Percentiles rank a stretch among this genome's conserved stretches.
phyloP scores from a whole-genome alignment of 2,888 invertebrate genomes.

The Yponomeuta evonymella region DNA sequence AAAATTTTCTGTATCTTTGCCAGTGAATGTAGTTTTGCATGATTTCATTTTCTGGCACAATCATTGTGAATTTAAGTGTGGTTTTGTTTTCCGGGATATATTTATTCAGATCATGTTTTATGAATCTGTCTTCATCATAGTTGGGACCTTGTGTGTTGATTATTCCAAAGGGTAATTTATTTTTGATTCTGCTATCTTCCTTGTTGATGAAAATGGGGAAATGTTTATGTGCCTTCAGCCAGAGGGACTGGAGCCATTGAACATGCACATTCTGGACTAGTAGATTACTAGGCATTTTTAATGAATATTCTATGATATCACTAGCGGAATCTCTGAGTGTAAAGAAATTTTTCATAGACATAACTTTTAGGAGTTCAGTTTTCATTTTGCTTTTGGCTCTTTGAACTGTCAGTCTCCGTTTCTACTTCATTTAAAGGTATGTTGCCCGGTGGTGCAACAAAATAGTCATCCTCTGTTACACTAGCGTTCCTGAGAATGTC shows the following conservation, averaged over 20 bases:
- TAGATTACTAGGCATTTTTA: constrained; percentile 46
- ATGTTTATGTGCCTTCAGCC: constrained; percentile 45
- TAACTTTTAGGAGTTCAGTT: constrained; percentile 45
- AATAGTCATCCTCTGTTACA: constrained; percentile 90
- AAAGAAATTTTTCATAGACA: constrained; percentile 49
- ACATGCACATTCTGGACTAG: constrained; percentile 50
- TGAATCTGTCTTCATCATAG: constrained; percentile 26
- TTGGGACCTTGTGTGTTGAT: constrained; percentile 29
- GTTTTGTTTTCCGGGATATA: constrained; percentile 30
- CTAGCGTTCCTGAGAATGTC: constrained; percentile 85
- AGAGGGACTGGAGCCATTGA: constrained; percentile 52
- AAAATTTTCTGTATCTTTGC: constrained; percentile 86
- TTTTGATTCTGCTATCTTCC: constrained; percentile 20
- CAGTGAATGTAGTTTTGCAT: constrained; percentile 83
- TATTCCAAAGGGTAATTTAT: constrained; percentile 36
- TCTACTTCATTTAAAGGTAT: constrained; percentile 79
- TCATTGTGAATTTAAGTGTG: constrained; percentile 52
- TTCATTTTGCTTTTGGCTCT: constrained; percentile 51
- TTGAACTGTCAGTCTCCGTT: constrained; percentile 28
- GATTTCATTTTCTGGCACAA: constrained; percentile 61
- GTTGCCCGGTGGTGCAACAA: constrained; percentile 92
- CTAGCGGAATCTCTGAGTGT: constrained; percentile 31
- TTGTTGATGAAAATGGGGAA: constrained; percentile 44
- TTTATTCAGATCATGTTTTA: constrained; percentile 31
- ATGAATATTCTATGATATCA: constrained; percentile 31